phyloP scores from a whole-genome alignment of 2,113 vertebrate species.

The Thunnus maccoyii region DNA sequence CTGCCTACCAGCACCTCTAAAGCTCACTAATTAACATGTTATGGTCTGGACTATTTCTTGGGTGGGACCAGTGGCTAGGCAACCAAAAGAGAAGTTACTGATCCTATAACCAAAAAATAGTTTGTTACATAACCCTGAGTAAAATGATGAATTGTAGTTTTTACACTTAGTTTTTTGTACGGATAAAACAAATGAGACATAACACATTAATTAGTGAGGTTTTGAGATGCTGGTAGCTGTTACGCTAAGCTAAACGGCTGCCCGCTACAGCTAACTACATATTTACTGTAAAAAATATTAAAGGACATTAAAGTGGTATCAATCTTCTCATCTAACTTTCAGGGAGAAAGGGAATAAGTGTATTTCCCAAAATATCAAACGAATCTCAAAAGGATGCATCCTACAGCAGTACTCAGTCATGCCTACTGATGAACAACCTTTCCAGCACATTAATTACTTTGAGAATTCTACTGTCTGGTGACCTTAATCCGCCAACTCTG shows the following conservation, averaged over 20 bases:
- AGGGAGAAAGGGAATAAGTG: background rate
- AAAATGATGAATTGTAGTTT: too few species aligned
- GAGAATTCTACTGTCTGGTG: background rate
- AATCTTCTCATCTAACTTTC: background rate
- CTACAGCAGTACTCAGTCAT: background rate
- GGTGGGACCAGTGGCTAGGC: background rate
- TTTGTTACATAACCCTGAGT: background rate
- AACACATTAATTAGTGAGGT: too few species aligned
- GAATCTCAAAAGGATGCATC: background rate
- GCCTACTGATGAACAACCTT: background rate
- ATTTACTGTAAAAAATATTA: background rate
- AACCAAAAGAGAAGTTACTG: background rate
- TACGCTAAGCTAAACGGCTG: background rate
- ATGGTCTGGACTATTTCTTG: background rate
- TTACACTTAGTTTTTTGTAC: too few species aligned
- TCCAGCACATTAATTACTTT: background rate
- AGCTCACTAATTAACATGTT: too few species aligned
- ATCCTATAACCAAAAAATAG: background rate
- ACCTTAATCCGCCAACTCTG: background rate
- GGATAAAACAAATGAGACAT: too few species aligned
- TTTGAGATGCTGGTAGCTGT: background rate
- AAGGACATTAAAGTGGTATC: background rate
- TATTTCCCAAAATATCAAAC: background rate
- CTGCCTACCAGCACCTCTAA: too few species aligned
- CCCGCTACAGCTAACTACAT: background rate